Base-by-base conservation (phyloP, 2,888 invertebrate species). In the Diogma glabrata region DNA sequence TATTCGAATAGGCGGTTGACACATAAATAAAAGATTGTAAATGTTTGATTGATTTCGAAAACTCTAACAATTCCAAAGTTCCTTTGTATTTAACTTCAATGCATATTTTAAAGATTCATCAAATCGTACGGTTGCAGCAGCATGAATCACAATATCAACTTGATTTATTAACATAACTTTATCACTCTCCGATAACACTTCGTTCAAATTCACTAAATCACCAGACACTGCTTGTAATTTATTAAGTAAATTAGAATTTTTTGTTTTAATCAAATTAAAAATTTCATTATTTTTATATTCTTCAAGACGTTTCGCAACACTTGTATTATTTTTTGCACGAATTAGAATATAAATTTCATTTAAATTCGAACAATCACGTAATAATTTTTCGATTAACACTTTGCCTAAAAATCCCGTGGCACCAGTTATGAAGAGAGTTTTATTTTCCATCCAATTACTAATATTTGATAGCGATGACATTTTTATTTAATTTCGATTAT, bases 1-100 rank as follows among this genome's bases (percentile, higher is more conserved):
- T 75, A 63, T 77, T 76, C 23, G 75, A 71, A 60, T 75, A 78
- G 2, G 76, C 76, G 2, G 76, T 77, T 1, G 75, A 75, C 12
- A 76, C 71, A 58, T 77, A 75, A 3, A 76, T 69, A 36, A 71
- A 60, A 1, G 63, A 63, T 60, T 62, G 16, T 4, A 24, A 24
- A 24, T 24, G 6, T 7, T 24, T 24, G 24, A 24, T 24, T 24
- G 24, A 24, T 24, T 24, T 24, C 24, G 9, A 24, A 24, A n/a
- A n/a, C n/a, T n/a, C n/a, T n/a, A n/a, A n/a, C n/a, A n/a, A n/a
- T n/a, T n/a, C n/a, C n/a, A n/a, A n/a, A n/a, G n/a, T n/a, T n/a
- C n/a, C 9, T 53, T 53, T 8, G 56, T 51, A 51, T 60, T 60
- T 23, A 55, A 49, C 40, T 43, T 19, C 16, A 58, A 46, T 3